These are phyloP conservation scores for Caenorhabditis tropicalis DNA, from an alignment of 1,140 invertebrate genomes.

Conservation along the genomic window DNA sequence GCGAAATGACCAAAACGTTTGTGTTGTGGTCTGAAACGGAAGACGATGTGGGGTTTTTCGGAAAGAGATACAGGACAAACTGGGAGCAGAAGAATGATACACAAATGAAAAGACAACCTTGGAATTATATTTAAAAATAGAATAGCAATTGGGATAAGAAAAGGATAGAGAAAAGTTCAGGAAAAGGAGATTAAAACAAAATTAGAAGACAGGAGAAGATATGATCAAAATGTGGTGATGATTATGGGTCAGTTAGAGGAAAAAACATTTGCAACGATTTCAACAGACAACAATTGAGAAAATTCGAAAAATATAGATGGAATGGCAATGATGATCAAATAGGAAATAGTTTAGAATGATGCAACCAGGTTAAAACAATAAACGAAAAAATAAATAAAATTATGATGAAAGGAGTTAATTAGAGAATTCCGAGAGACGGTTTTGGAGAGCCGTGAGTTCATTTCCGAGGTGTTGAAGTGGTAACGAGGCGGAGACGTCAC, in stretches of 20 bases:
- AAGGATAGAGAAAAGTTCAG: background rate
- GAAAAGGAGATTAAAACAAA: background rate
- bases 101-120: background rate
- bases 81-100: background rate
- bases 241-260: background rate
- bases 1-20: no score
- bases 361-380: background rate
- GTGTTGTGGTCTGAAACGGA: no score
- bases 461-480: background rate
- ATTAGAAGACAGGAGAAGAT: background rate
- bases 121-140: background rate
- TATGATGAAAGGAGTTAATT: background rate
- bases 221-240: no score
- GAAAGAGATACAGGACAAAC: no score
- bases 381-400: background rate
- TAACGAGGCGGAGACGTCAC: background rate
- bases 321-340: background rate
- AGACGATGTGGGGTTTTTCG: no score
- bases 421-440: background rate
- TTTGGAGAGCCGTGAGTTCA: slow-evolving; percentile 8
- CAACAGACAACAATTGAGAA: slow-evolving; percentile 5
- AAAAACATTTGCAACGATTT: background rate
- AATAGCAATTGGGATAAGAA: no score
- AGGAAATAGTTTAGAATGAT: background rate
- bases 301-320: background rate